phyloP scores from a whole-genome alignment of 2,797 vertebrate genomes.

The Clamator glandarius region DNA sequence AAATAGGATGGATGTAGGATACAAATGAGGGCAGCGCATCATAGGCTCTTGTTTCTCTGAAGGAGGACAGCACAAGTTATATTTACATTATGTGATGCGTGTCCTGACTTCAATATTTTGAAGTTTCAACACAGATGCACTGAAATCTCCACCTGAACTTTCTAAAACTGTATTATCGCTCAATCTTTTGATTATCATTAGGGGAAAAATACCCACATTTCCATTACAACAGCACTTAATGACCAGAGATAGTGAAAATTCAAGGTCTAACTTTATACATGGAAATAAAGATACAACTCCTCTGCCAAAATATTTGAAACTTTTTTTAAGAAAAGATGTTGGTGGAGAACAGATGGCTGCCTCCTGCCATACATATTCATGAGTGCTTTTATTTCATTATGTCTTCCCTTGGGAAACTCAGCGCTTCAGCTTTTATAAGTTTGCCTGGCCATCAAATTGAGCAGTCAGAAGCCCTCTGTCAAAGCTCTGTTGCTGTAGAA shows the following conservation, averaged over 20 bases:
- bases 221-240: constrained; percentile 26
- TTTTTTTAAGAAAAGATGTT: constrained; percentile 64
- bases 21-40: constrained; percentile 12
- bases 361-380: constrained; percentile 78
- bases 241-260: constrained; percentile 21
- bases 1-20: background rate
- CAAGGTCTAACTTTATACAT: constrained; percentile 20
- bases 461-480: constrained; percentile 77
- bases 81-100: background rate
- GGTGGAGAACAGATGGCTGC: constrained; percentile 76
- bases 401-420: constrained; percentile 72
- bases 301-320: constrained; percentile 38
- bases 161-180: background rate
- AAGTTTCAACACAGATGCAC: rapidly evolving
- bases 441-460: constrained; percentile 74
- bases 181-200: background rate
- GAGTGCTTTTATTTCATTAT: constrained; percentile 75
- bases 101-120: constrained; percentile 22
- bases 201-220: background rate
- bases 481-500: constrained; percentile 68
- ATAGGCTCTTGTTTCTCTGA: background rate
- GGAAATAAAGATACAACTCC: constrained; percentile 22
- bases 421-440: constrained; percentile 70
- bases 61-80: background rate
- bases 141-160: constrained; percentile 37